phyloP scores from a whole-genome alignment of 2,888 invertebrate genomes.

The Silvanus unidentatus region DNA sequence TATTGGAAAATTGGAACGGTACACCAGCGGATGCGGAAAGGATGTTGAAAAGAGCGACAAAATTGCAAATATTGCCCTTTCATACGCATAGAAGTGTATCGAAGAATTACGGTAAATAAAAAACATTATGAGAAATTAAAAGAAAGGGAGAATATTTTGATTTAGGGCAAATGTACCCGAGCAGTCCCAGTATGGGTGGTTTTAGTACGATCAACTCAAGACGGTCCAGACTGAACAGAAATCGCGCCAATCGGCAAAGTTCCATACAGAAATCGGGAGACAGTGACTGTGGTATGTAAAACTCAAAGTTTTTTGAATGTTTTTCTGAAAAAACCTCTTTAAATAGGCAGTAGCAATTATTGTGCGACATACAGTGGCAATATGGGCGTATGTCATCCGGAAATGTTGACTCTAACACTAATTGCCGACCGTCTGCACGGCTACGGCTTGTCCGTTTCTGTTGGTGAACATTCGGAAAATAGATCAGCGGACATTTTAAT shows the following conservation, averaged over 20 bases:
- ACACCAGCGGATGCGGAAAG: constrained; percentile 75
- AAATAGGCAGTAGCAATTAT: background rate
- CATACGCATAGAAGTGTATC: constrained; percentile 46
- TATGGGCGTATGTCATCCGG: constrained; percentile 49
- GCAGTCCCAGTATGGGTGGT: constrained; percentile 50
- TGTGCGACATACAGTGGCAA: constrained; percentile 24
- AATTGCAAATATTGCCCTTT: constrained; percentile 68
- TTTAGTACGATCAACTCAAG: constrained; percentile 55
- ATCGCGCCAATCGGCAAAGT: constrained; percentile 49
- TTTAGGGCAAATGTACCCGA: constrained; percentile 38
- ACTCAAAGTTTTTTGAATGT: background rate
- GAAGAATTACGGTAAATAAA: constrained; percentile 18
- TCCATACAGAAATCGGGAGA: constrained; percentile 44
- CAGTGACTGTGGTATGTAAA: constrained; percentile 33
- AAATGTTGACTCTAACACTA: constrained; percentile 51
- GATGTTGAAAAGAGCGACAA: constrained; percentile 66
- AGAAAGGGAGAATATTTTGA: background rate
- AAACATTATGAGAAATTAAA: background rate
- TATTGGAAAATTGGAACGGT: constrained; percentile 68
- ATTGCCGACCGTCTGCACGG: constrained; percentile 48
- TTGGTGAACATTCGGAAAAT: constrained; percentile 45
- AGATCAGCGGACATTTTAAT: constrained; percentile 46
- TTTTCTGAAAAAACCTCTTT: background rate
- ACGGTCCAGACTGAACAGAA: constrained; percentile 41
- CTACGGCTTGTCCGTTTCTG: constrained; percentile 50